phyloP scores from a whole-genome alignment of 2,888 invertebrate genomes.

The Azorinus chamasolen region DNA sequence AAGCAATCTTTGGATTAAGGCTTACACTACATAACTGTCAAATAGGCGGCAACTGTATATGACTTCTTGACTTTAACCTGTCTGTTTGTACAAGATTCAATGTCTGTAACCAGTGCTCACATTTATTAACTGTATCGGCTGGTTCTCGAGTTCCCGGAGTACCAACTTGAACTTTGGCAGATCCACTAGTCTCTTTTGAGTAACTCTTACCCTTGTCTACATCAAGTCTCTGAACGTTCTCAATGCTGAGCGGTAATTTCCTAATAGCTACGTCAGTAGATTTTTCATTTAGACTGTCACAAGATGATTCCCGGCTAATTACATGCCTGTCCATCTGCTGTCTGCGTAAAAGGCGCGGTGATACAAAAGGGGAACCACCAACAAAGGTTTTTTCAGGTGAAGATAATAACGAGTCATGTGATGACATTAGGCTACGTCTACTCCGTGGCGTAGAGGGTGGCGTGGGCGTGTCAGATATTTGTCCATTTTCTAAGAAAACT shows the following conservation, averaged over 20 bases:
- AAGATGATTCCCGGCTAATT: conserved; percentile 64
- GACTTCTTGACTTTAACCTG: conserved; percentile 78
- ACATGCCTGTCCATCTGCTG: conserved; percentile 52
- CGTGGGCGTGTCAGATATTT: conserved; percentile 73
- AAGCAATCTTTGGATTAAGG: too few relatives aligned
- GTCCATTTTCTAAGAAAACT: conserved; percentile 49
- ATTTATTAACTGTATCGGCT: conserved; percentile 72
- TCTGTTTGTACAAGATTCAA: conserved; percentile 74
- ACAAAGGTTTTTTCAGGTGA: conserved; percentile 53
- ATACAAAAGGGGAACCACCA: conserved; percentile 60
- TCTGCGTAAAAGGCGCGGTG: conserved; percentile 64
- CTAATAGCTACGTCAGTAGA: conserved; percentile 15
- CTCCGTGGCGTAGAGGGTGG: conserved; percentile 79
- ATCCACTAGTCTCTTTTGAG: too few relatives aligned
- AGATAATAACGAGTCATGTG: conserved; percentile 62
- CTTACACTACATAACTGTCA: too few relatives aligned
- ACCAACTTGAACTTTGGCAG: conserved; percentile 5
- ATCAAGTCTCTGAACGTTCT: conserved; percentile 48
- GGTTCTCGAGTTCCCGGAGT: conserved; percentile 12
- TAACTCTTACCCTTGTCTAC: too few relatives aligned
- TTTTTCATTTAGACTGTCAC: conserved; percentile 52
- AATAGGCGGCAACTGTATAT: conserved; percentile 78
- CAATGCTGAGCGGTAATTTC: conserved; percentile 47
- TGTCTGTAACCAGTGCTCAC: conserved; percentile 78
- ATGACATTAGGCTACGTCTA: conserved; percentile 66